Evolutionary conservation across 2,797 vertebrate species (phyloP), one percentile per base, ranked within the genome.

Genomic region (Etheostoma nigrum): DNA sequence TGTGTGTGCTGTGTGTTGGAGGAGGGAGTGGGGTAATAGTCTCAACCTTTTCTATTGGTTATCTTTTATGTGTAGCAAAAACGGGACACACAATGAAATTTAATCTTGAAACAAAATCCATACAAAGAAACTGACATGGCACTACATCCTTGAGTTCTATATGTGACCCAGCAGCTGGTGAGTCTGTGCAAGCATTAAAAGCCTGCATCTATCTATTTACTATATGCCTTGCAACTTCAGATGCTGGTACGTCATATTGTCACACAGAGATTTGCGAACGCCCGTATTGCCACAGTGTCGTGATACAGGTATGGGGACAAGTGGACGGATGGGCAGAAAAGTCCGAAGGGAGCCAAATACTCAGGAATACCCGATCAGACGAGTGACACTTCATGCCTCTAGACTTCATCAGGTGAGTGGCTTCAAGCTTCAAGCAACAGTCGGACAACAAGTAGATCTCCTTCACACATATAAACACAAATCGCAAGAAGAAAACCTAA

Each of bases 401-500:
- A 27, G 66, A 72, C 72, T 61, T 79, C 76, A 36, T 77, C 72
- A 62, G 48, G 36, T 48, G 25, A 81, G 68, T 14, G 47, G 61
- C 66, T 86, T 83, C 71, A 84, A 86, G 78, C 83, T 55, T 85
- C 64, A 76, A 78, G 66, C 64, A 44, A 63, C 58, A 14, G 27
- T 18, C 11, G 30, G 68, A 65, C 75, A 72, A 74, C 16, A 40
- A 52, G 23, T 67, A 58, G 67, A 65, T 67, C 62, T 52, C 77
- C 64, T 76, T 74, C 66, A 76, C 67, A 74, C 36, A 75, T 19
- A 53, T 40, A 42, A 74, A 76, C 42, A 76, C 67, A 77, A 65
- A 78, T 25, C 18, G 77, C 58, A 23, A 67, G 66, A 71, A 42
- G 16, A 25, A 61, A 71, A 76, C 45, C 65, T 3, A 66, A 74